Conservation (phyloP, 2,888 invertebrate genomes). For the Polietes domitor region DNA sequence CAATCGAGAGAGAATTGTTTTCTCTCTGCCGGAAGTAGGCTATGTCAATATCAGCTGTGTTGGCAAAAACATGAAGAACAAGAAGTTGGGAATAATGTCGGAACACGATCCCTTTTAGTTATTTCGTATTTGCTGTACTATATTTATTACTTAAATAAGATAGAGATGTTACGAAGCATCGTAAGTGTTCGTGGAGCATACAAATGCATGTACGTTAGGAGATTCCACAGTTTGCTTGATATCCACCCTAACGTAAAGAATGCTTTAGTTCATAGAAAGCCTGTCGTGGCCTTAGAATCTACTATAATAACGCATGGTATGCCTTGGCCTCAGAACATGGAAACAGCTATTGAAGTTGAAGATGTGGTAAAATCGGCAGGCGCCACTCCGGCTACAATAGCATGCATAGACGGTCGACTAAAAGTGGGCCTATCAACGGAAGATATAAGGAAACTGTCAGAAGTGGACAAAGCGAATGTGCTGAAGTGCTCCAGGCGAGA, state of each 20-base stretch:
- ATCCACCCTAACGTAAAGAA: slow-evolving; percentile 85
- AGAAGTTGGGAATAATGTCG: no score
- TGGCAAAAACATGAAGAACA: no score
- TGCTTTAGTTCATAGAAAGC: slow-evolving; percentile 84
- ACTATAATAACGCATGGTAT: slow-evolving; percentile 99
- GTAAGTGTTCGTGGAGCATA: background rate
- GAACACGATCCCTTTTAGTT: no score
- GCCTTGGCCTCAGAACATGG: slow-evolving; percentile 95
- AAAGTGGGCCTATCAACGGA: slow-evolving; percentile 88
- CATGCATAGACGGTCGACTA: slow-evolving; percentile 90
- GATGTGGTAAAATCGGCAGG: slow-evolving; percentile 88
- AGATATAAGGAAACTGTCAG: slow-evolving; percentile 86
- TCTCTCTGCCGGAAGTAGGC: no score
- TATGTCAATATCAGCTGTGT: no score
- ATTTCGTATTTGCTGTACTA: no score
- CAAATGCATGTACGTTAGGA: background rate
- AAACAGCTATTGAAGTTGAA: slow-evolving; percentile 85
- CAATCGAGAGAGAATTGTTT: no score
- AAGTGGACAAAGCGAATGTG: slow-evolving; percentile 72
- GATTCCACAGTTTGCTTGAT: slow-evolving; percentile 74
- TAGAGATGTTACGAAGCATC: slow-evolving; percentile 41
- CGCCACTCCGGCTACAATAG: slow-evolving; percentile 95
- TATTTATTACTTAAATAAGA: no score
- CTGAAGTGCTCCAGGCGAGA: slow-evolving; percentile 95
- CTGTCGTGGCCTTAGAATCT: slow-evolving; percentile 97